Percentiles rank a stretch among this genome's conserved stretches.
These are phyloP conservation scores for Enhydra lutris DNA, from an alignment of 2,113 vertebrate species.

Conservation along the genomic window DNA sequence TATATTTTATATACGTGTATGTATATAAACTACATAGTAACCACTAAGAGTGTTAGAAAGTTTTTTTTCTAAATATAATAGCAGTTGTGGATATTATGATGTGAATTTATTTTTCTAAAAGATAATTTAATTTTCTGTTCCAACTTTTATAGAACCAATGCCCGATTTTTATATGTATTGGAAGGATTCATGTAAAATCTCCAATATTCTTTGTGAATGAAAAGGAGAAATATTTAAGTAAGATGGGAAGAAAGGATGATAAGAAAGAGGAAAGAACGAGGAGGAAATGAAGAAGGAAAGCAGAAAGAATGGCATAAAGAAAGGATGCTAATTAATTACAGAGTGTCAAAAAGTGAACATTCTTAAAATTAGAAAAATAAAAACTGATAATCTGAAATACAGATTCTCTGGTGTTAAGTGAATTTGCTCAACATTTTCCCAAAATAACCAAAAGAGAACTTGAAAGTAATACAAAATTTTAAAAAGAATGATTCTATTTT, in stretches of 20 bases:
- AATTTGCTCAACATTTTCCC: background rate
- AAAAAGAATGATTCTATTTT: background rate
- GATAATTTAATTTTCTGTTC: background rate
- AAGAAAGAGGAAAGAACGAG: rapidly evolving
- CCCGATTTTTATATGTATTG: background rate
- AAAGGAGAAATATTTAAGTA: background rate
- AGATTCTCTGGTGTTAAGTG: background rate
- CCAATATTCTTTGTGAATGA: background rate
- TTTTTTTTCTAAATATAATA: background rate
- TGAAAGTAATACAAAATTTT: background rate
- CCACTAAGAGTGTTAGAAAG: background rate
- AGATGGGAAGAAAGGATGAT: background rate
- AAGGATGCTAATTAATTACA: background rate
- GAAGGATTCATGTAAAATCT: background rate
- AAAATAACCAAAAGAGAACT: background rate
- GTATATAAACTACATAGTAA: background rate
- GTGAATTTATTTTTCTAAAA: background rate
- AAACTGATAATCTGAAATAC: background rate
- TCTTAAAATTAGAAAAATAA: background rate
- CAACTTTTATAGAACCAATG: background rate
- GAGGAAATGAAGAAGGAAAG: background rate
- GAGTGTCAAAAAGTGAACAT: background rate
- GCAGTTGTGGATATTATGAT: background rate
- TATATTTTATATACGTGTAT: background rate
- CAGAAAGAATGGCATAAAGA: background rate